phyloP scores from a whole-genome alignment of 2,888 invertebrate genomes.

The Cordilura impudica region DNA sequence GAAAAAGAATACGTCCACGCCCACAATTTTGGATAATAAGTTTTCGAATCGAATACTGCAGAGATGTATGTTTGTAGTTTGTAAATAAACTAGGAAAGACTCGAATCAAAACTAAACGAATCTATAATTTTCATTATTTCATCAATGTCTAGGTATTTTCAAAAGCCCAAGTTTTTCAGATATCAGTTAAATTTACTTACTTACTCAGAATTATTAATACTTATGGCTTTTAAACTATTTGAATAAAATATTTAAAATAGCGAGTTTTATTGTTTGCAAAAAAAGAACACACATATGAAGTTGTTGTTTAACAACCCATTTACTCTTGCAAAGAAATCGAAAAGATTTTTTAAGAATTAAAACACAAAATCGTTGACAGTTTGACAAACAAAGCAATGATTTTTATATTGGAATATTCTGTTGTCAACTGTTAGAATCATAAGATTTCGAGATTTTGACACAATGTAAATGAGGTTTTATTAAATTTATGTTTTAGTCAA shows the following conservation, averaged over 20 bases:
- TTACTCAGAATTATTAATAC: too few species aligned
- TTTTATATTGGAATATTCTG: too few species aligned
- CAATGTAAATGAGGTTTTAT: too few species aligned
- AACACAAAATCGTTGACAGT: too few species aligned
- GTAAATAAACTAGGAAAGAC: not conserved
- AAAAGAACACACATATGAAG: not conserved
- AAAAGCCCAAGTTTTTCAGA: too few species aligned
- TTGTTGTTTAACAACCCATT: not conserved
- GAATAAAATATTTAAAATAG: not conserved
- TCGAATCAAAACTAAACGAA: constrained; percentile 18
- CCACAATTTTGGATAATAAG: not conserved
- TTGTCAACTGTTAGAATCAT: too few species aligned
- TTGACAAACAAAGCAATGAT: too few species aligned
- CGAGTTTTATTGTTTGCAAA: not conserved
- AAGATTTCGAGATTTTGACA: too few species aligned
- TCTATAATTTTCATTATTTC: constrained; percentile 23
- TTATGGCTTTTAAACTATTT: too few species aligned
- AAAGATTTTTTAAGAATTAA: too few species aligned
- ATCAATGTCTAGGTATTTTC: not conserved
- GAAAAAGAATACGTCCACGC: not conserved
- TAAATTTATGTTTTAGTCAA: not conserved
- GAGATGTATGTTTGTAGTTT: constrained; percentile 13
- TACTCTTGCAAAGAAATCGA: not conserved
- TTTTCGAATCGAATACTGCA: not conserved
- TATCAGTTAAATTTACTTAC: too few species aligned